These are phyloP conservation scores for Drosophila atripex DNA, from an alignment of 2,888 invertebrate genomes.

Conservation along the genomic window DNA sequence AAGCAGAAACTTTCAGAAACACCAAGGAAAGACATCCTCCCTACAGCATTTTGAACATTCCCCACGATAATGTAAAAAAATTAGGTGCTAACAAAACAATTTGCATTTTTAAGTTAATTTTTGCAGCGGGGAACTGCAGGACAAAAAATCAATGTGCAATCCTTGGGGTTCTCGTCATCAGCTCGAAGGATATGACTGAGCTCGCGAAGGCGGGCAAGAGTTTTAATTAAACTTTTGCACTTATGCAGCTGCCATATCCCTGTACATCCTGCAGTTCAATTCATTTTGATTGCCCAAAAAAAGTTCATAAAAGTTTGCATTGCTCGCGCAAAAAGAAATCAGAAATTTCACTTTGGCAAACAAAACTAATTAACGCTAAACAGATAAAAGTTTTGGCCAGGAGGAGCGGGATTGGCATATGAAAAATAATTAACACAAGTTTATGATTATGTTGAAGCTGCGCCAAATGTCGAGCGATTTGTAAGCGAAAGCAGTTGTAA, in stretches of 20 bases:
- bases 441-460: conserved; percentile 73
- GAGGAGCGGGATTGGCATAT: conserved; percentile 49
- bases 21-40: conserved; percentile 7
- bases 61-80: conserved; percentile 72
- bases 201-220: conserved; percentile 30
- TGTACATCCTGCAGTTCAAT: conserved; percentile 71
- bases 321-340: conserved; percentile 71
- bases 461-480: conserved; percentile 67
- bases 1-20: conserved; percentile 23
- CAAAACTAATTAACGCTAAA: conserved; percentile 83
- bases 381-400: conserved; percentile 75
- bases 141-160: conserved; percentile 53
- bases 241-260: conserved; percentile 77
- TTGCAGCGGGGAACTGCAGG: conserved; percentile 38
- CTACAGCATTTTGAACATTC: conserved; percentile 7
- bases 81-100: conserved; percentile 83
- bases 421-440: conserved; percentile 80
- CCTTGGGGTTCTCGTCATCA: conserved; percentile 70
- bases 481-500: conserved; percentile 70
- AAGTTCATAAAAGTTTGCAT: conserved; percentile 64
- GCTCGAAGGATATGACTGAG: conserved; percentile 52
- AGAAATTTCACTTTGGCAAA: conserved; percentile 77
- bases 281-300: conserved; percentile 79
- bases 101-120: conserved; percentile 82
- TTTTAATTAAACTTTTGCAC: conserved; percentile 83